Evolutionary conservation across 2,113 vertebrate genomes (phyloP), one percentile per base, ranked within the genome.

Genomic region (Perccottus glenii): DNA sequence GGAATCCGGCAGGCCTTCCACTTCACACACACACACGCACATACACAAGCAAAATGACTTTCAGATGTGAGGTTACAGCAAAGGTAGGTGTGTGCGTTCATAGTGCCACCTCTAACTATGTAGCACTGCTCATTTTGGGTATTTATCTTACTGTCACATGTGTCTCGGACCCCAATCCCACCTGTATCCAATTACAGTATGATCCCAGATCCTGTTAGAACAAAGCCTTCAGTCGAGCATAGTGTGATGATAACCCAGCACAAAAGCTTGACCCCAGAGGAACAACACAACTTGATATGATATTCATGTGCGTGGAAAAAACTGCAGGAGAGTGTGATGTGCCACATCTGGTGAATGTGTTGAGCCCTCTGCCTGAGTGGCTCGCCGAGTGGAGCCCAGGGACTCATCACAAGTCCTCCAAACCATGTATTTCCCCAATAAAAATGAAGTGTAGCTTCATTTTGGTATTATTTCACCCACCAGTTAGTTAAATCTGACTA

Each of bases 1-100:
- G 88, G 85, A 92, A 91, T 90, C 85, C 63, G 52, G 73, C 88
- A 78, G 85, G 81, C 87, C 90, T 89, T 84, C 73, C 75, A 71
- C 63, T 42, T 3, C 78, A 78, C 72, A 70, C 64, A 68, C 71
- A 72, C 62, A 67, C 70, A 73, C 64, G 75, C 48, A 67, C 70
- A 64, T 48, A 67, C 65, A 58, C 49, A 44, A 57, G 45, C 33
- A 27, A 46, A 91, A 93, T 93, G 88, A 81, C 87, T 93, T 91
- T 92, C 90, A 93, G 90, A 93, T 91, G 90, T 92, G 78, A 19
- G 47, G 55, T 50, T 33, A 79, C 66, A 71, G 72, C 50, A 53
- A 69, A 74, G 60, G 66, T 74, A 77, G 62, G 80, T 81, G 87
- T 46, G 68, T 81, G 14, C 61, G 75, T 44, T 63, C 69, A 64